These are phyloP conservation scores for Macrobrachium rosenbergii DNA, from an alignment of 1,140 invertebrate species.

Conservation along the genomic window DNA sequence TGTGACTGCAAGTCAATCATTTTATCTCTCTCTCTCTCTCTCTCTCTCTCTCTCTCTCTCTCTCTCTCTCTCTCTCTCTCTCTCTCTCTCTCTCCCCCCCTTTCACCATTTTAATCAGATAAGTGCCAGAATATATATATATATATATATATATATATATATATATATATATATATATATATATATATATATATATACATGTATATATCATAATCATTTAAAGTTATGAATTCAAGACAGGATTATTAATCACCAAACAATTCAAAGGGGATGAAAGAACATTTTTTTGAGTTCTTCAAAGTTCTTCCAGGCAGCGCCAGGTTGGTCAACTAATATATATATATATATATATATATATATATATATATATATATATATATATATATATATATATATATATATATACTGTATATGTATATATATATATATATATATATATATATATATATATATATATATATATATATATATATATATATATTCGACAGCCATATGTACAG, in stretches of 20 bases:
- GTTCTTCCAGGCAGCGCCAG: too few relatives aligned
- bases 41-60: too few relatives aligned
- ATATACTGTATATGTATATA: background rate
- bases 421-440: background rate
- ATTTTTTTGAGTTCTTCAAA: too few relatives aligned
- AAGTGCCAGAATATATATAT: slow-evolving; percentile 16
- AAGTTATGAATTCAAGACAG: background rate
- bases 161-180: slow-evolving; percentile 15
- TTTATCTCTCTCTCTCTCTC: too few relatives aligned
- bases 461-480: background rate
- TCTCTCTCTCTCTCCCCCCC: too few relatives aligned
- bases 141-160: slow-evolving; percentile 22
- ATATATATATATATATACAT: background rate
- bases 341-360: background rate
- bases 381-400: background rate
- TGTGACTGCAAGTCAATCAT: too few relatives aligned
- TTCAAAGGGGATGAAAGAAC: too few relatives aligned
- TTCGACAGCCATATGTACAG: too few relatives aligned
- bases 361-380: background rate
- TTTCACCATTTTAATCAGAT: too few relatives aligned
- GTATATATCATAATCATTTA: background rate
- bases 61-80: too few relatives aligned
- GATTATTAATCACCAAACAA: too few relatives aligned
- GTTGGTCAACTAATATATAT: background rate
- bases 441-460: slow-evolving; percentile 2